These are phyloP conservation scores for Euzetes globulus DNA, from an alignment of 2,888 invertebrate genomes.

Conservation along the genomic window DNA sequence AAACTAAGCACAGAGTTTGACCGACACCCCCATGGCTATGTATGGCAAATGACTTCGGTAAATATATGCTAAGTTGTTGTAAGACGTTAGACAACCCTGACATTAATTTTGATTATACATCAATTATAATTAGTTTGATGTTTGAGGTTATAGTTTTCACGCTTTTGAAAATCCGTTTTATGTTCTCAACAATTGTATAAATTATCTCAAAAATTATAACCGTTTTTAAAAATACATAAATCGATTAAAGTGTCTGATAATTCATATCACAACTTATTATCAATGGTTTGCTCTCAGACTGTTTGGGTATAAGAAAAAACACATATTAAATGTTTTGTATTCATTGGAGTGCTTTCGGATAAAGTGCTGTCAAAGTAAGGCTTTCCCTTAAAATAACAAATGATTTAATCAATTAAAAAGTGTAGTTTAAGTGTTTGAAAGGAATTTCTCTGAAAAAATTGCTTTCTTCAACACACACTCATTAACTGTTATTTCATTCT, in stretches of 20 bases:
- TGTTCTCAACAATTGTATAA: not conserved
- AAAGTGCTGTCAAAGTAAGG: not conserved
- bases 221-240: not conserved
- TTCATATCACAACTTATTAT: not conserved
- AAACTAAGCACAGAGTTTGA: not conserved
- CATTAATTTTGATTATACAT: conserved; percentile 24
- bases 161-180: not conserved
- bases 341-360: not conserved
- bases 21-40: not conserved
- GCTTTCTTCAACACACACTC: not conserved
- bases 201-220: not conserved
- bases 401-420: conserved; percentile 11
- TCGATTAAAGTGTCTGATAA: not conserved
- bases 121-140: conserved; percentile 28
- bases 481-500: not conserved
- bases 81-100: conserved; percentile 17
- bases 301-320: not conserved
- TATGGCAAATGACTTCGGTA: too few species aligned
- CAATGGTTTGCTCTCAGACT: not conserved
- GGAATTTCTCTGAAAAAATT: not conserved
- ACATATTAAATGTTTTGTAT: not conserved
- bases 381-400: conserved; percentile 7
- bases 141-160: conserved; percentile 20
- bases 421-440: not conserved
- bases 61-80: too few species aligned